A percentile compares a stretch with the other conserved stretches of the same genome.
Evolutionary conservation across 2,888 invertebrate genomes (phyloP).

Genomic region (Cylloceria caligata): DNA sequence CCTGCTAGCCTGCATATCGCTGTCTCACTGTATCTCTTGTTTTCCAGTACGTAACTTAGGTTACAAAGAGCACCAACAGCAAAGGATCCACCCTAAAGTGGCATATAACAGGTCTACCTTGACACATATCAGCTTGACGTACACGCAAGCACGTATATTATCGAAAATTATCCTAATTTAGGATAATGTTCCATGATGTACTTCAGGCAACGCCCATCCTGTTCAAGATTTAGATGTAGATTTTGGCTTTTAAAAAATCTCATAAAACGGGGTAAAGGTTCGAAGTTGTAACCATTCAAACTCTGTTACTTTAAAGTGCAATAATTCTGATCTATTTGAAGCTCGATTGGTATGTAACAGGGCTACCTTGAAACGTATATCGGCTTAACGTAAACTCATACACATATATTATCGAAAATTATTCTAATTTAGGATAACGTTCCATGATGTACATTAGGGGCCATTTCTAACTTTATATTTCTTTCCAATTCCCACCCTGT

Average conservation of each 20-base stretch:
- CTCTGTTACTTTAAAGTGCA: too few species aligned
- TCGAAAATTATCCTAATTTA: slow-evolving; percentile 1
- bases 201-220: too few species aligned
- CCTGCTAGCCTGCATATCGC: background rate
- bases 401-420: background rate
- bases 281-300: too few species aligned
- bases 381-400: background rate
- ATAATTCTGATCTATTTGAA: too few species aligned
- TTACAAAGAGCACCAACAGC: slow-evolving; percentile 11
- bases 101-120: slow-evolving; percentile 5
- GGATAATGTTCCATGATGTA: background rate
- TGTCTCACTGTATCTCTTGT: background rate
- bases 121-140: slow-evolving; percentile 2
- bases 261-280: too few species aligned
- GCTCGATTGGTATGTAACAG: background rate
- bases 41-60: background rate
- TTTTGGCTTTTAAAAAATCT: too few species aligned
- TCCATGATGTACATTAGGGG: too few species aligned
- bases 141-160: background rate
- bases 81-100: slow-evolving; percentile 13
- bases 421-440: background rate
- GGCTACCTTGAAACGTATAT: slow-evolving; percentile 15
- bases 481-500: too few species aligned
- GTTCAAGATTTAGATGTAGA: too few species aligned
- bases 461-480: too few species aligned